Evolutionary conservation across 2,113 vertebrate species (phyloP), one percentile per base, ranked within the genome.

Genomic region (Cervus canadensis): DNA sequence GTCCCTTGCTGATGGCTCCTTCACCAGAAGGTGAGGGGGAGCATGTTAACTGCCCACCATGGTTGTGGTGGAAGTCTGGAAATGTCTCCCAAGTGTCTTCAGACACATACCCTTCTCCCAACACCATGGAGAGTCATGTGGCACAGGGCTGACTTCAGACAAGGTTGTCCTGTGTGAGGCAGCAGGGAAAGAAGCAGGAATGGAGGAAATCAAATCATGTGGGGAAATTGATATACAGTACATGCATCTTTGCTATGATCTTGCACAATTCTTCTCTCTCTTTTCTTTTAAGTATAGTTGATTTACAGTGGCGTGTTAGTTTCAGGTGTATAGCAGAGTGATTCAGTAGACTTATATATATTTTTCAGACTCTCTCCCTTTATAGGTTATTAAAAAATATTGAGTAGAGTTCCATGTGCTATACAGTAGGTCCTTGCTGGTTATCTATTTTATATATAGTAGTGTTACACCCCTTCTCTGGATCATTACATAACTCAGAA

Each of bases 81-180:
- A 85, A 43, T 33, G 33, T 36, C n/a, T 56, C 5, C 21, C 56
- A 28, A 54, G n/a, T 62, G 50, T 21, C 40, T 76, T 56, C 43
- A 30, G 11, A 56, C 30, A 6, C 2, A 3, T 1, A 30, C 21
- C 14, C 48, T 48, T 40, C 40, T 13, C 50, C 30, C 40, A 52
- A 52, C 7, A 3, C 36, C 10, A 3, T 0, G 13, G n/a, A 89
- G 30, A 57, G 48, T 59, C 33, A 14, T 1, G 0, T 7, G 50
- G 19, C 6, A 6, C 12, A 45, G 43, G 43, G 28, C 26, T 74
- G 36, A 48, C 28, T 56, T 56, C 19, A 4, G 13, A 5, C 28
- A 10, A 19, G 33, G 6, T 15, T 92, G 36, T 91, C 36, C 40
- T 94, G 13, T 40, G 33, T 13, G 17, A 62, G 43, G 36, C 26